Evolutionary conservation across 2,797 vertebrate species (phyloP).

Genomic region (Chelonia mydas): DNA sequence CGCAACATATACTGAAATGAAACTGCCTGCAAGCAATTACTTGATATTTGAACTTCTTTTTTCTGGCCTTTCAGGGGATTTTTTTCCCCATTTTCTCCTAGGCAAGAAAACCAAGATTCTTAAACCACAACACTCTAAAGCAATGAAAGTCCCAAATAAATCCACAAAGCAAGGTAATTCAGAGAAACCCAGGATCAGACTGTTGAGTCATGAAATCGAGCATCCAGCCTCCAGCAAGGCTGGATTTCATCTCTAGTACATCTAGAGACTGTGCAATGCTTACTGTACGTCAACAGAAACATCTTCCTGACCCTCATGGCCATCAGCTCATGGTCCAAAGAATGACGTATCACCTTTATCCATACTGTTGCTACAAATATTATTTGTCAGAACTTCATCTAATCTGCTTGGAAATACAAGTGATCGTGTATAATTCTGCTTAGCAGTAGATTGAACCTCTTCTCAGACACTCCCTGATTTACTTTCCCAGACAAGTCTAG

Average conservation of each 20-base stretch:
- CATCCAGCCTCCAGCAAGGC: background rate
- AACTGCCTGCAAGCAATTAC: background rate
- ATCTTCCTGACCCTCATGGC: background rate
- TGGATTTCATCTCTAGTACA: background rate
- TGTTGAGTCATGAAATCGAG: background rate
- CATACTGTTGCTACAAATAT: background rate
- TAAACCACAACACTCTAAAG: background rate
- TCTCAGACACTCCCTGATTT: background rate
- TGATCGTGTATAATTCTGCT: background rate
- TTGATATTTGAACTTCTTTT: slow-evolving; percentile 12
- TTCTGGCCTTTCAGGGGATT: background rate
- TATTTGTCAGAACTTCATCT: background rate
- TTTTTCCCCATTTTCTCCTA: background rate
- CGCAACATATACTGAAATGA: background rate
- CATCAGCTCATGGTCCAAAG: background rate
- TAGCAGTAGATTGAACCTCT: background rate
- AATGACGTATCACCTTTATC: background rate
- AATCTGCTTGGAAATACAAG: background rate
- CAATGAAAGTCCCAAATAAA: background rate
- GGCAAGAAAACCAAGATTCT: slow-evolving; percentile 32
- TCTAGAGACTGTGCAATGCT: accelerated
- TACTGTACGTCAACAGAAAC: background rate
- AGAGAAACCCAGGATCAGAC: background rate
- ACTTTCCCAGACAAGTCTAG: background rate
- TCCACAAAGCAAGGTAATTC: background rate